Conservation (phyloP, 2,797 vertebrate species). For the Clamator glandarius region DNA sequence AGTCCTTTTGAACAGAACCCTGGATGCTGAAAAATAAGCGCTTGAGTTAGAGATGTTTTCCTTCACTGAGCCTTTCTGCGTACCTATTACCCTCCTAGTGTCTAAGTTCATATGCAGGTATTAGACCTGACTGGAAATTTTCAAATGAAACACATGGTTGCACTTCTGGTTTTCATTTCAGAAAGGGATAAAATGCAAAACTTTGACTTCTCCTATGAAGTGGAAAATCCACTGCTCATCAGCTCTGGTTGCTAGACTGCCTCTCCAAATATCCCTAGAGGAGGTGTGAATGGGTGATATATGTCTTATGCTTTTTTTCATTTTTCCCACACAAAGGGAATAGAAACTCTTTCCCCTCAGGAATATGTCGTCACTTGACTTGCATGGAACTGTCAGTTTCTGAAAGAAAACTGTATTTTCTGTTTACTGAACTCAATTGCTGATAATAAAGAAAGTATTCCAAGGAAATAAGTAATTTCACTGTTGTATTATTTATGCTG, state of each 20-base stretch:
- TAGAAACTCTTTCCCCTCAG: not conserved
- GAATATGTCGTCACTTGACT: not conserved
- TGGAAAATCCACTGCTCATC: not conserved
- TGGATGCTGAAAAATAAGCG: not conserved
- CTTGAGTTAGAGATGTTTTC: not conserved
- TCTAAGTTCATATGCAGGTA: not conserved
- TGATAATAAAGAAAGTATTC: not conserved
- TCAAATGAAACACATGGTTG: not conserved
- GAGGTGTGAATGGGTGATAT: not conserved
- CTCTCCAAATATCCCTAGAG: slow-evolving; percentile 22
- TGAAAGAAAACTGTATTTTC: not conserved
- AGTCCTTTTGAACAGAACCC: not conserved
- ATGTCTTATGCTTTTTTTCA: not conserved
- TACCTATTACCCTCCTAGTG: not conserved
- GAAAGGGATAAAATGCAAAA: slow-evolving; percentile 4
- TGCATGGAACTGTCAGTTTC: not conserved
- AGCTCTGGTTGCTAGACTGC: slow-evolving; percentile 1
- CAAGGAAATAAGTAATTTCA: not conserved
- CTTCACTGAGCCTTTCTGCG: not conserved
- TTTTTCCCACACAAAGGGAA: slow-evolving; percentile 10
- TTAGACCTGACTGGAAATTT: not conserved
- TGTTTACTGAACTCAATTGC: not conserved
- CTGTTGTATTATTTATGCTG: not conserved
- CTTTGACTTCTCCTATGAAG: not conserved
- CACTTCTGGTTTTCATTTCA: not conserved